Conservation (phyloP, 2,113 vertebrate genomes). For the Rhinopithecus roxellana region DNA sequence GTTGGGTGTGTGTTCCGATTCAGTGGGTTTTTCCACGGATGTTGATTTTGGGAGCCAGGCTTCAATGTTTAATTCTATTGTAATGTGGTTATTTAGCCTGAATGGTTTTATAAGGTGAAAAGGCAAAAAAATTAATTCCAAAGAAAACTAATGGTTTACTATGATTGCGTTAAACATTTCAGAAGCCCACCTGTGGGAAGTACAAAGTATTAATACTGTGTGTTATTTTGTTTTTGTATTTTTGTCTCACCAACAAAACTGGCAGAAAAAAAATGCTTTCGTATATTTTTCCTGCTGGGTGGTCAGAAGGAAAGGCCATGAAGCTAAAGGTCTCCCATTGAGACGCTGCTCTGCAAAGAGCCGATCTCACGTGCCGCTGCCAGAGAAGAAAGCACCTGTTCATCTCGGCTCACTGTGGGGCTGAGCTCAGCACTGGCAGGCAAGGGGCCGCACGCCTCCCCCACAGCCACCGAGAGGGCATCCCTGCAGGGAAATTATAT, state of each 20-base stretch:
- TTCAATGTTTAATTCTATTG: not conserved
- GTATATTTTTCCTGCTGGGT: constrained; percentile 86
- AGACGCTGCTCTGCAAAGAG: constrained; percentile 73
- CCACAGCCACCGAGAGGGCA: not conserved
- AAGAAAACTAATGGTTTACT: constrained; percentile 65
- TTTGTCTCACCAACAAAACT: constrained; percentile 44
- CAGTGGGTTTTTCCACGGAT: not conserved
- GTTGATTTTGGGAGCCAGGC: constrained; percentile 45
- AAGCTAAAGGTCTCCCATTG: constrained; percentile 84
- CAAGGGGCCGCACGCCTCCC: rapidly evolving
- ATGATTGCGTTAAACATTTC: constrained; percentile 19
- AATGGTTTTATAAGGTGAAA: constrained; percentile 72
- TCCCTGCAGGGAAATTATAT: not conserved
- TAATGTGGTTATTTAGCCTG: constrained; percentile 59
- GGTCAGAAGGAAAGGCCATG: constrained; percentile 85
- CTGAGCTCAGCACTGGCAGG: not conserved
- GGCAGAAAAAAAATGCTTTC: constrained; percentile 12
- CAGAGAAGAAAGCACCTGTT: constrained; percentile 83
- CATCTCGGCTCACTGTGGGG: constrained; percentile 39
- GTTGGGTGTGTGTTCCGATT: not conserved
- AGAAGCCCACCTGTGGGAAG: constrained; percentile 57
- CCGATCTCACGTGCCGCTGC: constrained; percentile 80
- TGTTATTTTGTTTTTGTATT: not conserved
- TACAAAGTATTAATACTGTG: constrained; percentile 6
- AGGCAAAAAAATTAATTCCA: constrained; percentile 55